phyloP scores from a whole-genome alignment of 2,113 vertebrate species.

The Bubo bubo region DNA sequence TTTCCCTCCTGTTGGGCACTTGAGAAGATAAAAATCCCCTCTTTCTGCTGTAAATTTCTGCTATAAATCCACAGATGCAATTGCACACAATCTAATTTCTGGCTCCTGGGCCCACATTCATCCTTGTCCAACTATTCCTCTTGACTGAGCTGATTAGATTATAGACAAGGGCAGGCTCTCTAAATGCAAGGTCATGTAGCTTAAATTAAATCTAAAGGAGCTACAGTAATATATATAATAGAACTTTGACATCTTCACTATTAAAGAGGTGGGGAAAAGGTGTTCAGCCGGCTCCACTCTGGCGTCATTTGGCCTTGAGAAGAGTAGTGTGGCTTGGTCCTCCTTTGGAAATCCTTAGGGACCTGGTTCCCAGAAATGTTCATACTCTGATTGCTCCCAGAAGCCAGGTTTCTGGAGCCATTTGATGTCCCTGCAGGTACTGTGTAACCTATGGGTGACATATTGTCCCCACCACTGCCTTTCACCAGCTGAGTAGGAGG shows the following conservation, averaged over 20 bases:
- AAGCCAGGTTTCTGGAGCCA: background rate
- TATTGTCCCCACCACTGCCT: background rate
- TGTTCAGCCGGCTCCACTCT: background rate
- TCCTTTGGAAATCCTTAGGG: background rate
- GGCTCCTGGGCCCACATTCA: constrained; percentile 25
- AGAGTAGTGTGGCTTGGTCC: background rate
- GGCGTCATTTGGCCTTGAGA: background rate
- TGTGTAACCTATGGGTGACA: too few species aligned
- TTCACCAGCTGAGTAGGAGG: background rate
- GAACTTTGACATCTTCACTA: background rate
- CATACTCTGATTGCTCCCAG: background rate
- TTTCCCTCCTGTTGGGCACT: background rate
- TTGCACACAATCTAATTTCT: constrained; percentile 57
- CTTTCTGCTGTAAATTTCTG: constrained; percentile 47
- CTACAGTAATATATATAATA: constrained; percentile 1
- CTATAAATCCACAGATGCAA: constrained; percentile 58
- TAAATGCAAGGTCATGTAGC: constrained; percentile 52
- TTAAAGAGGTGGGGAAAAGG: background rate
- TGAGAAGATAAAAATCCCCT: constrained; percentile 15
- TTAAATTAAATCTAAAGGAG: constrained; percentile 58
- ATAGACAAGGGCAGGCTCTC: constrained; percentile 30
- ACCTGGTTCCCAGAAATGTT: background rate
- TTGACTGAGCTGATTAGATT: constrained; percentile 58
- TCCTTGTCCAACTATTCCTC: constrained; percentile 51
- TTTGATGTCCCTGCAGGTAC: background rate